These are phyloP conservation scores for Cheilosia vulpina DNA, from an alignment of 2,888 invertebrate genomes.

Conservation along the genomic window DNA sequence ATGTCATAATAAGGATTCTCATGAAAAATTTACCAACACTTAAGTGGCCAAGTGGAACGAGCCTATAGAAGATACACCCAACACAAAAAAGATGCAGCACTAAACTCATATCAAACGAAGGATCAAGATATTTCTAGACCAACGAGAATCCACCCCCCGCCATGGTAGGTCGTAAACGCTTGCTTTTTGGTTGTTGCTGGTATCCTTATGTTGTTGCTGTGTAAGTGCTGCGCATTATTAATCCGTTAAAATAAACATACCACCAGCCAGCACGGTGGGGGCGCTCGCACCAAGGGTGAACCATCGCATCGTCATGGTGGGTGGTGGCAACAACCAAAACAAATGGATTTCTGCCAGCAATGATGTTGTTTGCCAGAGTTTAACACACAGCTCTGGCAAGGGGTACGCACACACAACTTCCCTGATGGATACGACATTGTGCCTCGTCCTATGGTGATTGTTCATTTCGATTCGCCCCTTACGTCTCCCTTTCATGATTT, in stretches of 20 bases:
- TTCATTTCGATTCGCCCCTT: conserved; percentile 71
- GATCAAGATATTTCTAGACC: conserved; percentile 7
- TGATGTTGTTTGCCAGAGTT: conserved; percentile 61
- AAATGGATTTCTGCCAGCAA: conserved; percentile 71
- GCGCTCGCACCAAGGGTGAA: conserved; percentile 49
- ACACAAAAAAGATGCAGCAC: conserved; percentile 21
- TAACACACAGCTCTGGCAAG: conserved; percentile 25
- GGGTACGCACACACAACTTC: conserved; percentile 24
- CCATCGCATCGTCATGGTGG: conserved; percentile 33
- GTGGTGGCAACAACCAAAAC: conserved; percentile 70
- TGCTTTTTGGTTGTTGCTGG: conserved; percentile 53
- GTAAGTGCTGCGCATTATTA: conserved; percentile 72
- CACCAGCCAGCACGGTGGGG: conserved; percentile 43
- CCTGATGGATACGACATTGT: conserved; percentile 50
- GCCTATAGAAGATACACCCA: neutral
- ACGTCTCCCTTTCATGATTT: conserved; percentile 52
- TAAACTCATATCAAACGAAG: conserved; percentile 17
- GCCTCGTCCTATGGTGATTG: conserved; percentile 23
- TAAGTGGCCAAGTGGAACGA: conserved; percentile 40
- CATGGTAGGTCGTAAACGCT: conserved; percentile 35
- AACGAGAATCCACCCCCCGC: conserved; percentile 21
- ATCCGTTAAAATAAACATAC: conserved; percentile 75
- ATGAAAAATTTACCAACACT: conserved; percentile 54
- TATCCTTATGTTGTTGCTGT: conserved; percentile 52
- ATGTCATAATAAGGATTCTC: conserved; percentile 55